phyloP scores from a whole-genome alignment of 2,888 invertebrate species.

The Clunio marinus region DNA sequence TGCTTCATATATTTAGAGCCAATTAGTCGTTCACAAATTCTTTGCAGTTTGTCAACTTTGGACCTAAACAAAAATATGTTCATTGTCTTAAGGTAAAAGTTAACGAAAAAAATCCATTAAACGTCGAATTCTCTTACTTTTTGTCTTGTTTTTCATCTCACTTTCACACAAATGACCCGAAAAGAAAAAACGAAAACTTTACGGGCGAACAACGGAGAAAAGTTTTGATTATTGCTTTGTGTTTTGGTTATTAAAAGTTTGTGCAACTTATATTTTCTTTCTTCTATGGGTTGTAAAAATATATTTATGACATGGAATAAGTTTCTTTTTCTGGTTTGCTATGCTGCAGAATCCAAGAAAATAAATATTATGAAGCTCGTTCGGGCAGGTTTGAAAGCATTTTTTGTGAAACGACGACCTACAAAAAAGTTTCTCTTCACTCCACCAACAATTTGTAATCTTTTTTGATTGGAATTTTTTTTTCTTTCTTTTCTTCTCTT shows the following conservation, averaged over 20 bases:
- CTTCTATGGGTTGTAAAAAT: conserved; percentile 13
- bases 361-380: conserved; percentile 1
- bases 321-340: not conserved
- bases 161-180: not conserved
- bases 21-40: too few relatives aligned
- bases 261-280: not conserved
- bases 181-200: too few relatives aligned
- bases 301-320: conserved; percentile 19
- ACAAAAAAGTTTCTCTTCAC: not conserved
- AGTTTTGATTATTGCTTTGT: conserved; percentile 38
- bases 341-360: not conserved
- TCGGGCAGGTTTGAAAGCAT: not conserved
- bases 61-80: too few relatives aligned
- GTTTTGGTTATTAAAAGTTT: conserved; percentile 37
- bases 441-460: not conserved
- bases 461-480: too few relatives aligned
- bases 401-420: not conserved
- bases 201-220: conserved; percentile 3
- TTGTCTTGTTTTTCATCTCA: not conserved
- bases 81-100: not conserved
- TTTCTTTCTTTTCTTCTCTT: too few relatives aligned
- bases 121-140: not conserved
- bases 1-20: too few relatives aligned
- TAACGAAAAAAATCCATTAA: not conserved
- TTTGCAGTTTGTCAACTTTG: too few relatives aligned